Conservation (phyloP, 2,113 vertebrate species). For the Brachionichthys hirsutus region DNA sequence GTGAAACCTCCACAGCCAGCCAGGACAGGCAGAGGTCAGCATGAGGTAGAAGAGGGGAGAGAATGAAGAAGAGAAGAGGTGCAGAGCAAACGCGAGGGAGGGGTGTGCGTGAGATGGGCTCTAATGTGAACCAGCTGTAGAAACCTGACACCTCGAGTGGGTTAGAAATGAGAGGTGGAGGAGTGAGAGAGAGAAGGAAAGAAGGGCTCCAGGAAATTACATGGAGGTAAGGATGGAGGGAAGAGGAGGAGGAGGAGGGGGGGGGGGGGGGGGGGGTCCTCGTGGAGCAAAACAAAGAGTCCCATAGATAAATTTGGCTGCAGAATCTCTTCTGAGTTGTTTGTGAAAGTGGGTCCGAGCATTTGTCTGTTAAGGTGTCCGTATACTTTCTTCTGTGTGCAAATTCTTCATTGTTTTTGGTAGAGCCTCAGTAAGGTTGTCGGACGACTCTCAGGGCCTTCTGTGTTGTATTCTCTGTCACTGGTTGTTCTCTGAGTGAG, state of each 20-base stretch:
- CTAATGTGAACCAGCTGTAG: conserved; percentile 82
- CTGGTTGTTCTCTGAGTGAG: conserved; percentile 40
- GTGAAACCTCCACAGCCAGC: conserved; percentile 47
- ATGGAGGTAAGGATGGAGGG: conserved; percentile 36
- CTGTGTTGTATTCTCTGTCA: conserved; percentile 22
- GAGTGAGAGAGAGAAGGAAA: conserved; percentile 65
- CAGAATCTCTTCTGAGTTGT: conserved; percentile 33
- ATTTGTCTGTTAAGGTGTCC: conserved; percentile 1
- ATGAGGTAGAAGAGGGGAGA: conserved; percentile 49
- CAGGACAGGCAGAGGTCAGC: conserved; percentile 70
- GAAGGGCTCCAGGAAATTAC: conserved; percentile 52
- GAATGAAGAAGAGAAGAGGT: conserved; percentile 17
- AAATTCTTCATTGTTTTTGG: conserved; percentile 2
- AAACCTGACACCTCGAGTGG: conserved; percentile 77
- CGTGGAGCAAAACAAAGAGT: conserved; percentile 72
- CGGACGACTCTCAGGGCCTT: conserved; percentile 2
- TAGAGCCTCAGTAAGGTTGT: conserved; percentile 2
- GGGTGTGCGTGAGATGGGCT: conserved; percentile 50
- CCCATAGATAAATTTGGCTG: conserved; percentile 65
- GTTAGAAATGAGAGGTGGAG: conserved; percentile 63
- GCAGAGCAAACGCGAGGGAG: conserved; percentile 16
- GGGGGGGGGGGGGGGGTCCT: conserved; percentile 38
- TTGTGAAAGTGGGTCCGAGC: conserved; percentile 36
- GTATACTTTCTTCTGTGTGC: background rate
- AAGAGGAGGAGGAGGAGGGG: conserved; percentile 42